Conservation (phyloP, 2,888 invertebrate genomes). For the Cabera pusaria region DNA sequence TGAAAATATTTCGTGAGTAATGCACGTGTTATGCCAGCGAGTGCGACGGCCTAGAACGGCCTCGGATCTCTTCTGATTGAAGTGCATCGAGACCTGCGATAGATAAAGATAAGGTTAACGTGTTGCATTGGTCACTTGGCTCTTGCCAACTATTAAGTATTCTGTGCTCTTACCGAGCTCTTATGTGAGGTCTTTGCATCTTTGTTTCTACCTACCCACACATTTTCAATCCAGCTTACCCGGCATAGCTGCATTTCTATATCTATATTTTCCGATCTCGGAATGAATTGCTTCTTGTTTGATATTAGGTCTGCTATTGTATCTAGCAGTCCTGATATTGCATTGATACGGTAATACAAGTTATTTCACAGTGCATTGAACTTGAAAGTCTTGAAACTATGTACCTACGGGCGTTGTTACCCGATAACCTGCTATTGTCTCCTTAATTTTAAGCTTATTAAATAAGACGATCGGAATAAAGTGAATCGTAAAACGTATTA, state of each 20-base stretch:
- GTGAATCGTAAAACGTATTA: conserved; percentile 17
- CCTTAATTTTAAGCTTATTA: conserved; percentile 9
- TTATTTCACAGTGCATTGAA: conserved; percentile 21
- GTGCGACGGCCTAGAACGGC: conserved; percentile 80
- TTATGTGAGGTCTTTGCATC: conserved; percentile 38
- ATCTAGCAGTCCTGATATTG: conserved; percentile 29
- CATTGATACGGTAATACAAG: conserved; percentile 35
- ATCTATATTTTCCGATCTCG: conserved; percentile 61
- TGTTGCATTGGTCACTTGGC: conserved; percentile 37
- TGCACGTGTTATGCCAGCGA: conserved; percentile 80
- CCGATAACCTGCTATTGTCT: too few relatives aligned
- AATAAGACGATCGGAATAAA: conserved; percentile 21
- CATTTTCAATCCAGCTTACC: conserved; percentile 52
- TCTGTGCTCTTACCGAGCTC: too few relatives aligned
- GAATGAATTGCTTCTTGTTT: conserved; percentile 54
- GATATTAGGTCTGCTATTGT: conserved; percentile 40
- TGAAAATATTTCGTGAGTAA: conserved; percentile 84
- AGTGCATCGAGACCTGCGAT: conserved; percentile 55
- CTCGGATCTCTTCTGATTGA: conserved; percentile 76
- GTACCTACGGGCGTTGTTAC: too few relatives aligned
- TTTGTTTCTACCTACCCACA: conserved; percentile 61
- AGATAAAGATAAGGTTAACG: conserved; percentile 56
- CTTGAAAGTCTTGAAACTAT: conserved; percentile 29
- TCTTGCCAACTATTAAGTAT: too few relatives aligned
- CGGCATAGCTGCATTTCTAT: conserved; percentile 56